These are phyloP conservation scores for Premnoplex brunnescens DNA, from an alignment of 2,797 vertebrate genomes.

Conservation along the genomic window DNA sequence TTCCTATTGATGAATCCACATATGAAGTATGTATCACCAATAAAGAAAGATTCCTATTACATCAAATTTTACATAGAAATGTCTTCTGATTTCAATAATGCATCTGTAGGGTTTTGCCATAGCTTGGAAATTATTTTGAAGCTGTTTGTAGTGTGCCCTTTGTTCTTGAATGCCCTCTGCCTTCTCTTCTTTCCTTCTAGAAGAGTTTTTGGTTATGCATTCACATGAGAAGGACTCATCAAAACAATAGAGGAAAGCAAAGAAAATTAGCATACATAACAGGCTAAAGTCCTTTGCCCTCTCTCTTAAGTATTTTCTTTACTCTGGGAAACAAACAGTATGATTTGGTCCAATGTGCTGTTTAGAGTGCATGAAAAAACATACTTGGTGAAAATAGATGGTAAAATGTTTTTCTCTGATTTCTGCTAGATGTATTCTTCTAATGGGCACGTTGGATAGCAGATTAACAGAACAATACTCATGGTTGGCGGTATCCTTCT, in stretches of 20 bases:
- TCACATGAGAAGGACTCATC: background rate
- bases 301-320: background rate
- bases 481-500: background rate
- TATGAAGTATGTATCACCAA: background rate
- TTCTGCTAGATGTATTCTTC: background rate
- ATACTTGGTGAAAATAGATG: background rate
- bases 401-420: background rate
- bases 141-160: background rate
- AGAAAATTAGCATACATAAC: background rate
- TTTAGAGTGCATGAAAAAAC: background rate
- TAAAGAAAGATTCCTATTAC: background rate
- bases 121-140: background rate
- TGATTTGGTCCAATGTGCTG: background rate
- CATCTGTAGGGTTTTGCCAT: background rate
- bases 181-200: background rate
- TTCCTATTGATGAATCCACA: background rate
- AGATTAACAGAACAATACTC: background rate
- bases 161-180: background rate
- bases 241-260: background rate
- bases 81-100: background rate
- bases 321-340: background rate
- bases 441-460: background rate
- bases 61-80: background rate
- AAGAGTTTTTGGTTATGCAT: background rate
- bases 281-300: background rate